A percentile compares a stretch with the other conserved stretches of the same genome.
Evolutionary conservation across 1,140 invertebrate species (phyloP).

Genomic region (Propsilocerus akamusi): DNA sequence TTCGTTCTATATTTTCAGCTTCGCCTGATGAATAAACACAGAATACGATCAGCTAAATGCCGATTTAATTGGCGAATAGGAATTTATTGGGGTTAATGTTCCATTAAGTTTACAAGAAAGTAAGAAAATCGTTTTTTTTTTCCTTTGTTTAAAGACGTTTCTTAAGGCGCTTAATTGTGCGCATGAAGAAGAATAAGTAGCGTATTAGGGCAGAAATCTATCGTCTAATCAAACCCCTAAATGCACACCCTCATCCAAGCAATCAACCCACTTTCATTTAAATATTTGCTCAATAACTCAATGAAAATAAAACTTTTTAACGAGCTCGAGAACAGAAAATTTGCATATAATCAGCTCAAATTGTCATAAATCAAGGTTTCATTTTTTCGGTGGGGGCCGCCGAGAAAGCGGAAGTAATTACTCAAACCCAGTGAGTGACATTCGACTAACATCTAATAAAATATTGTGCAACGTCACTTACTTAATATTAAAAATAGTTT

Average conservation of each 20-base stretch:
- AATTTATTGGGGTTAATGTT: constrained; percentile 4
- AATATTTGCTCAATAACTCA: constrained; percentile 2
- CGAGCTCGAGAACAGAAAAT: neutral
- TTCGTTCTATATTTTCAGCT: no score
- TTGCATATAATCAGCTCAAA: neutral
- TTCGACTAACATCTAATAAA: neutral
- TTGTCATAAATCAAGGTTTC: constrained; percentile 1
- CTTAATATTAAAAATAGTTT: neutral
- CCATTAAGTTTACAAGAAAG: neutral
- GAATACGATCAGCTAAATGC: no score
- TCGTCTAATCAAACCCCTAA: no score
- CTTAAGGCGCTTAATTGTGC: no score
- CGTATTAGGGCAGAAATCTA: no score
- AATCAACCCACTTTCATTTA: constrained; percentile 2
- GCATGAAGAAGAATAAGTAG: no score
- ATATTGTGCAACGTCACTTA: neutral
- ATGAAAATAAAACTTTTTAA: neutral
- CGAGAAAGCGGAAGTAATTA: constrained; percentile 3
- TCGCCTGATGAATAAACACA: no score
- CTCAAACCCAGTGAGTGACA: neutral
- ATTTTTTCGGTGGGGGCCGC: neutral
- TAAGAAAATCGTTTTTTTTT: no score
- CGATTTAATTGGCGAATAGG: no score
- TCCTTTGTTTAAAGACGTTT: no score
- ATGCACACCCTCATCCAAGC: no score